Base-by-base conservation (phyloP, 1,140 invertebrate genomes). In the Hyles euphorbiae region DNA sequence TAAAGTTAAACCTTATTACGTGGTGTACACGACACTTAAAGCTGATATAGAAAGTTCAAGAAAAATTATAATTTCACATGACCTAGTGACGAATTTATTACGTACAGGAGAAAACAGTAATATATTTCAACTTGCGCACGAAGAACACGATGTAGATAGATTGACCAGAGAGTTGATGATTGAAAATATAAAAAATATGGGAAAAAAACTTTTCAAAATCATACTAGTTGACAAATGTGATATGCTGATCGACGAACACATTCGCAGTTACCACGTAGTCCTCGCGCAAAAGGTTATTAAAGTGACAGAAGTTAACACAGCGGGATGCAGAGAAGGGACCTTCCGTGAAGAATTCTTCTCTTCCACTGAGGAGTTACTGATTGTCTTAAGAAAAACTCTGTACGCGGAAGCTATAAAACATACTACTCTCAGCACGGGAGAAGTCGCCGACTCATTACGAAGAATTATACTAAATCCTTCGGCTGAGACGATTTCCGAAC, bases 21-120 rank as follows among this genome's bases (percentile, higher is more conserved):
- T 52, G 3, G 34, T 63, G 7, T 63, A 63, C 11, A 63, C 61
- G 1, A 58, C 46, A 9, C 53, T 52, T 3, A 58, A 63, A 43
- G 56, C 43, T 22, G 22, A 50, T 8, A 32, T 34, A 4, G 7
- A 36, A 6, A 44, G 40, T 4, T 7, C n/a, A 22, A 12, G 12
- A 5, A 34, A 55, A 10, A 53, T 52, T 33, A 6, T 43, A 11
- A 2, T 44, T 11, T 4, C 22, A 11, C 8, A 22, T 10, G 33
- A 51, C 3, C 36, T 45, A 45, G 40, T 63, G 9, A 63, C 54
- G 8, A 40, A 46, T 5, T 5, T 58, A 8, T 9, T 63, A 46
- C 44, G 33, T n/a, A 63, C 61, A 7, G 40, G 48, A 4, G 43
- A 7, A 54, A 44, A 45, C 10, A 10, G 8, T 4, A 5, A 40